These are phyloP conservation scores for Antennarius maculatus DNA, from an alignment of 2,797 vertebrate species.

Conservation along the genomic window DNA sequence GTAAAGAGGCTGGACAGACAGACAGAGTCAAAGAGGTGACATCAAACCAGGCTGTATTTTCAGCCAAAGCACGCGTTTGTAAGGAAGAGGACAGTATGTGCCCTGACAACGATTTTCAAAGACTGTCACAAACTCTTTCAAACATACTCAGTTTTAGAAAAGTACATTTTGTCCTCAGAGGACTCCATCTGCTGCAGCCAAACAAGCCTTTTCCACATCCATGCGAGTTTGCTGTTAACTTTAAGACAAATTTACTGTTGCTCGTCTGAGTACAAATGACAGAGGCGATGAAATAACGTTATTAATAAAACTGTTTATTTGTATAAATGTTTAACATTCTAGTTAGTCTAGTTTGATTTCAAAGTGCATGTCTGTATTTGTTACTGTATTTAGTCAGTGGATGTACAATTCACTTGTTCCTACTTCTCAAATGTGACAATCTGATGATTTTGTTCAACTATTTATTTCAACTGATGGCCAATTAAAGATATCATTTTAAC, in stretches of 20 bases:
- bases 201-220: too few relatives aligned
- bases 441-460: neutral
- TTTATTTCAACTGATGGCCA: neutral
- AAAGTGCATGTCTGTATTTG: too few relatives aligned
- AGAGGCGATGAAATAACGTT: too few relatives aligned
- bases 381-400: too few relatives aligned
- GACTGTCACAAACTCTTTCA: too few relatives aligned
- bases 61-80: neutral
- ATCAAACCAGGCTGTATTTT: conserved; percentile 13
- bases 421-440: neutral
- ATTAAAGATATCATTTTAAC: neutral
- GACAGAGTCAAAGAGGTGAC: conserved; percentile 12
- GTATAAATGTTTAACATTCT: too few relatives aligned
- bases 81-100: conserved; percentile 11
- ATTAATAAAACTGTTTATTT: too few relatives aligned
- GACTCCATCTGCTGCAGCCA: neutral
- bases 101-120: conserved; percentile 2
- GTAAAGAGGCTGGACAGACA: neutral
- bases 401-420: neutral
- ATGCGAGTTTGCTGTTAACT: too few relatives aligned
- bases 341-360: too few relatives aligned
- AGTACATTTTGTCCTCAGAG: conserved; percentile 3
- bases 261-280: too few relatives aligned
- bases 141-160: neutral
- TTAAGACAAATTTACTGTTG: too few relatives aligned